Conservation (phyloP, 2,797 vertebrate species). For the Crocidura indochinensis region DNA sequence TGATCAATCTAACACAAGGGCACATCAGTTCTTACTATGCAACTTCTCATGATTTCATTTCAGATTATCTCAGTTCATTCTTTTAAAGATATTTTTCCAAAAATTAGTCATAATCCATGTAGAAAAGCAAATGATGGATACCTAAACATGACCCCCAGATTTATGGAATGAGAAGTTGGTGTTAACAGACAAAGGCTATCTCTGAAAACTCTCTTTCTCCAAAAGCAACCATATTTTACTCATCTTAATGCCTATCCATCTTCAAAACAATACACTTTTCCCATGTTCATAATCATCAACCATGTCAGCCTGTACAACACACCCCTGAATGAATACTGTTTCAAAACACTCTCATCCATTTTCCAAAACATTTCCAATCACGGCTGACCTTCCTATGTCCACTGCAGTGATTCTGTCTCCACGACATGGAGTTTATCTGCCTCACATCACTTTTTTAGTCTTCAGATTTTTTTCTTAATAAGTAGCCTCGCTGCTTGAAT, state of each 20-base stretch:
- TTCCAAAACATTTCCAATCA: slow-evolving; percentile 54
- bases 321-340: not conserved
- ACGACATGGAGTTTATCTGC: not conserved
- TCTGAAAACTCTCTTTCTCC: slow-evolving; percentile 55
- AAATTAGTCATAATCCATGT: slow-evolving; percentile 30
- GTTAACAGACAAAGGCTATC: slow-evolving; percentile 14
- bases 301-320: slow-evolving; percentile 11
- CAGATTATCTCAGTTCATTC: slow-evolving; percentile 15
- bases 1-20: not conserved
- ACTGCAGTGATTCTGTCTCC: not conserved
- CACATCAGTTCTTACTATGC: not conserved
- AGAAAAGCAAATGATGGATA: not conserved
- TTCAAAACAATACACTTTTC: slow-evolving; percentile 68
- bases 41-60: not conserved
- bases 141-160: not conserved
- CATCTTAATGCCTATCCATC: slow-evolving; percentile 11
- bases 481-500: slow-evolving; percentile 20
- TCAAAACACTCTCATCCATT: slow-evolving; percentile 26
- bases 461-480: slow-evolving; percentile 35
- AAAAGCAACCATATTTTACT: slow-evolving; percentile 59
- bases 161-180: slow-evolving; percentile 5
- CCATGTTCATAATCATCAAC: slow-evolving; percentile 59
- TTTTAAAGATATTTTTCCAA: slow-evolving; percentile 43
- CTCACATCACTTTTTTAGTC: not conserved
- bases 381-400: not conserved